These are phyloP conservation scores for Sigmodon hispidus DNA, from an alignment of 2,113 vertebrate genomes.

Conservation along the genomic window DNA sequence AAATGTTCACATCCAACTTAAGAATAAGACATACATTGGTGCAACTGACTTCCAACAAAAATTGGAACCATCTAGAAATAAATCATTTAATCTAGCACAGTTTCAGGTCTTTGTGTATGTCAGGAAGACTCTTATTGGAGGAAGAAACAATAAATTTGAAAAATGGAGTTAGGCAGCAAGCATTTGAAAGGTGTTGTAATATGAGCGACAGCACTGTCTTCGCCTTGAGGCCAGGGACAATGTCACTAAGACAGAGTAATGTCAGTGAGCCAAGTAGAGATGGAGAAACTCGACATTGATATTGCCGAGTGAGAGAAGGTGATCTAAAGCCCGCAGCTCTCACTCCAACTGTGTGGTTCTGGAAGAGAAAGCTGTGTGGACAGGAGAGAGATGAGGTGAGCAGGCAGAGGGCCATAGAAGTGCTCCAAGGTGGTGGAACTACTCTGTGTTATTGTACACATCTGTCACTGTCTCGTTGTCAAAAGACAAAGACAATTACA, in stretches of 20 bases:
- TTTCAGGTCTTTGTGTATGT: background rate
- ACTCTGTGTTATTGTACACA: no score
- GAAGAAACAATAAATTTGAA: background rate
- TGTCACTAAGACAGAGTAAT: background rate
- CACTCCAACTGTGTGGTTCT: background rate
- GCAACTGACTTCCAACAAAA: background rate
- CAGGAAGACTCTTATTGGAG: background rate
- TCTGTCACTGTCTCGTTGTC: background rate
- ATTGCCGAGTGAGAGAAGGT: background rate
- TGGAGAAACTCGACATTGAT: background rate
- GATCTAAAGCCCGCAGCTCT: background rate
- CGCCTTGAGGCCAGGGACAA: background rate
- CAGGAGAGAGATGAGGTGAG: background rate
- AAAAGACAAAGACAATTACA: background rate
- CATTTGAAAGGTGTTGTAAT: background rate
- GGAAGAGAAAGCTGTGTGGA: background rate
- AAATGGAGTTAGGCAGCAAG: background rate
- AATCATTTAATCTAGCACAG: background rate
- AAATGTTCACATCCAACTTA: constrained; percentile 40
- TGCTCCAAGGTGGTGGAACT: background rate
- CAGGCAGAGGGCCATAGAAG: background rate
- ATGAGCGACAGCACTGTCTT: background rate
- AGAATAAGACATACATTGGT: background rate
- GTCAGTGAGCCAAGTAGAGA: background rate
- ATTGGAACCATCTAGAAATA: background rate